Conservation (phyloP, 2,113 vertebrate genomes). For the Ictalurus furcatus region DNA sequence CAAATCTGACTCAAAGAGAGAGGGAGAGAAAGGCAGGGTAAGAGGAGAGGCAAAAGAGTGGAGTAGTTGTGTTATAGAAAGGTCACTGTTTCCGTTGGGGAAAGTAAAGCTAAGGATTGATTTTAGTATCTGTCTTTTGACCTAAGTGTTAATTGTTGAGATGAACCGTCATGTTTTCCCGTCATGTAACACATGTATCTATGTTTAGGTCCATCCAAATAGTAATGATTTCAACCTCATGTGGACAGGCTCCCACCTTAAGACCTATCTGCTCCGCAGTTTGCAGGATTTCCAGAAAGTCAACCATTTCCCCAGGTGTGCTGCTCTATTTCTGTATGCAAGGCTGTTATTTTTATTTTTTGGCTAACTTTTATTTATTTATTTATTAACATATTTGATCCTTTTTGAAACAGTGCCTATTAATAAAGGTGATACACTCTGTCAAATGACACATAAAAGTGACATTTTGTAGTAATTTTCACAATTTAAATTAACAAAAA, state of each 20-base stretch:
- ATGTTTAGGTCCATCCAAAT: constrained; percentile 84
- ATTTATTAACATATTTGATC: too few relatives aligned
- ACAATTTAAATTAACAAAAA: too few relatives aligned
- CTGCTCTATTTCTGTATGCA: constrained; percentile 2
- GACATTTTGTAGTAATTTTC: too few relatives aligned
- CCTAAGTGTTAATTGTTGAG: background rate
- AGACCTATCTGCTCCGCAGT: constrained; percentile 86
- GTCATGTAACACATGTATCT: background rate
- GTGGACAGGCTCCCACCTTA: constrained; percentile 97
- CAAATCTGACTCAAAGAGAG: constrained; percentile 56
- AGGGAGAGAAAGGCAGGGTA: constrained; percentile 42
- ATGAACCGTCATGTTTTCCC: background rate
- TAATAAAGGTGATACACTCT: too few relatives aligned
- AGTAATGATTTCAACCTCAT: constrained; percentile 96
- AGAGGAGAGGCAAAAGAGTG: constrained; percentile 57
- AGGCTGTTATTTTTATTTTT: background rate
- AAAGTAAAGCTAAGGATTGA: background rate
- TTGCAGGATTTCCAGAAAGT: constrained; percentile 95
- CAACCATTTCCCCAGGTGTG: constrained; percentile 96
- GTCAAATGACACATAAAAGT: too few relatives aligned
- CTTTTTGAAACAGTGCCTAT: too few relatives aligned
- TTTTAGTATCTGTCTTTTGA: constrained; percentile 3
- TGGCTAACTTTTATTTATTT: too few relatives aligned
- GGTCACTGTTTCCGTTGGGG: constrained; percentile 34
- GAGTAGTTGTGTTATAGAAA: constrained; percentile 57